Percentiles rank a stretch among this genome's conserved stretches.
Conservation (phyloP, 2,797 vertebrate species). For the Amazona ochrocephala region DNA sequence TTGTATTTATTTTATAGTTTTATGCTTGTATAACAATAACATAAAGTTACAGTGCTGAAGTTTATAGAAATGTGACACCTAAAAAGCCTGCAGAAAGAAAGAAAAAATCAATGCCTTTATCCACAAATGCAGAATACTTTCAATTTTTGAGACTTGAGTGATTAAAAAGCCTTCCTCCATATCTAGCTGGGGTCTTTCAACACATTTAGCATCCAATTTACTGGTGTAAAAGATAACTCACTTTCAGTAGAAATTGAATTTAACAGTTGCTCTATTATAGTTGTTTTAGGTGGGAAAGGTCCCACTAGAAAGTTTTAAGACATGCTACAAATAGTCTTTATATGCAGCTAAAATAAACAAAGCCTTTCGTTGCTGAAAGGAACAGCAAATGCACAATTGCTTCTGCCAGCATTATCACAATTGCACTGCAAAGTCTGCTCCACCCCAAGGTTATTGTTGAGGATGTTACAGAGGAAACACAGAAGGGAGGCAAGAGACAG, state of each 20-base stretch:
- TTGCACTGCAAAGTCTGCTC: neutral
- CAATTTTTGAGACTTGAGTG: neutral
- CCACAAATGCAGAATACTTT: neutral
- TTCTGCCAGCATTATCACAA: neutral
- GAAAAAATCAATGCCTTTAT: neutral
- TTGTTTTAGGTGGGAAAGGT: constrained; percentile 46
- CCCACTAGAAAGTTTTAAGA: constrained; percentile 33
- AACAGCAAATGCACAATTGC: neutral
- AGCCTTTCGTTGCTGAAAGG: neutral
- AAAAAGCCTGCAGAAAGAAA: neutral
- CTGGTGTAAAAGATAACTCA: neutral
- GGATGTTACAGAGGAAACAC: neutral
- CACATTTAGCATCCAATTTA: neutral
- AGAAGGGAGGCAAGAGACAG: neutral
- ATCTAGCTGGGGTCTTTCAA: neutral
- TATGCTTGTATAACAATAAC: neutral
- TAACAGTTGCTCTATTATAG: constrained; percentile 37
- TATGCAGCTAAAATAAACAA: neutral
- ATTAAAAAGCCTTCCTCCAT: neutral
- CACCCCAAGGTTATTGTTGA: neutral
- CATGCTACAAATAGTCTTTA: constrained; percentile 18
- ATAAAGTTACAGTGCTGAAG: neutral
- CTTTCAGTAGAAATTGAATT: constrained; percentile 43
- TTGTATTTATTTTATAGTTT: neutral
- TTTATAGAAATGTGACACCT: neutral